Base-by-base conservation (phyloP, 1,140 invertebrate species). In the Scaptomyza graminum region DNA sequence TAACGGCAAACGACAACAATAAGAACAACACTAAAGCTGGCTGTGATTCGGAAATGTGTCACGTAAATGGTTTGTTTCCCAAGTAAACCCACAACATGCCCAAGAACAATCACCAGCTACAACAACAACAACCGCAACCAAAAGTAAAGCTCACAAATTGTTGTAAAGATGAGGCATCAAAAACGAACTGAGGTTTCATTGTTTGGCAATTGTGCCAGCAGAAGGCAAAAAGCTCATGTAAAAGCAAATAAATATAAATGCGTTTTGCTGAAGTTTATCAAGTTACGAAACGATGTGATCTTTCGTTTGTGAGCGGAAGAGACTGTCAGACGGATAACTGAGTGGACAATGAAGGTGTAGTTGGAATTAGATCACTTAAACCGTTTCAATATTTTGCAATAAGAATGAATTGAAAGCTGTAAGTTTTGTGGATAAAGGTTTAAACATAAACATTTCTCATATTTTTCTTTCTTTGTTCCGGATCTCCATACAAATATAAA, bases 11-110 rank as follows among this genome's bases (percentile, higher is more conserved):
- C 57, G 56, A 67, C 31, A 70, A 52, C 65, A 74, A 41, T 37
- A n/a, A 37, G 44, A 15, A 44, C 34, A 72, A 72, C 18, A 22
- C 18, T 22, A 22, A 22, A 22, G 18, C 18, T 22, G 18, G 18
- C 18, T 63, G 49, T 56, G 16, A 72, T 41, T 60, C 56, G 46
- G 49, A 85, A 85, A 85, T 76, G 83, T 85, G 82, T 88, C 83
- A 82, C 83, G 71, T 81, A 77, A 81, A 85, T 74, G 78, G 65
- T 74, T 74, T 74, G 69, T 79, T 64, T 37, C 57, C 70, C 68
- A 79, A 80, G 55, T 67, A 64, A 63, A 66, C 46, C 61, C 70
- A 60, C 69, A 72, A 69, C 47, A 69, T 60, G 60, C 60, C 55
- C 70, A 69, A 70, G 67, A 70, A 70, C 67, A 70, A 70, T 64